These are phyloP conservation scores for Pempheris klunzingeri DNA, from an alignment of 2,797 vertebrate species.

Conservation along the genomic window DNA sequence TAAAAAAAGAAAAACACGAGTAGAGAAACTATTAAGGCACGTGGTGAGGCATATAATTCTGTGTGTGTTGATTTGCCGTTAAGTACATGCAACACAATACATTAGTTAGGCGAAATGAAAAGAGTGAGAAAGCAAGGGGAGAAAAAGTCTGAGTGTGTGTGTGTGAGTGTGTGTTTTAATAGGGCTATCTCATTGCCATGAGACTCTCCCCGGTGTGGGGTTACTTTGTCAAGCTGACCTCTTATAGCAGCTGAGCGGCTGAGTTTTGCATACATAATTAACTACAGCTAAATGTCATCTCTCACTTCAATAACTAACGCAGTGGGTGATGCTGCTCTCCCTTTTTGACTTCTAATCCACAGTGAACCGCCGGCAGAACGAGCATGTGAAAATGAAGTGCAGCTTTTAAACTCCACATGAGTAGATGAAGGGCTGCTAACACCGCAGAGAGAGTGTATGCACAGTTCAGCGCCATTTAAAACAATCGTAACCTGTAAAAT, in stretches of 20 bases:
- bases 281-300: slow-evolving; percentile 85
- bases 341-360: slow-evolving; percentile 77
- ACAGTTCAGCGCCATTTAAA: slow-evolving; percentile 60
- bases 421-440: slow-evolving; percentile 52
- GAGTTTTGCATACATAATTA: slow-evolving; percentile 88
- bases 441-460: slow-evolving; percentile 22
- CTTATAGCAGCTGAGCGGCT: slow-evolving; percentile 76
- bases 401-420: slow-evolving; percentile 68
- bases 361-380: slow-evolving; percentile 61
- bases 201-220: slow-evolving; percentile 79
- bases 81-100: slow-evolving; percentile 31
- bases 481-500: slow-evolving; percentile 42
- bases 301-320: slow-evolving; percentile 80
- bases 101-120: slow-evolving; percentile 50
- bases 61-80: slow-evolving; percentile 37
- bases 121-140: slow-evolving; percentile 50
- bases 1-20: slow-evolving; percentile 22
- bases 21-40: slow-evolving; percentile 14
- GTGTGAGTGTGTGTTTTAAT: slow-evolving; percentile 72
- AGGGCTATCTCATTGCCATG: slow-evolving; percentile 71
- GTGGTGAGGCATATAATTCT: slow-evolving; percentile 18
- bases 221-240: slow-evolving; percentile 85
- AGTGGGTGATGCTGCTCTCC: slow-evolving; percentile 78
- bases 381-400: slow-evolving; percentile 69
- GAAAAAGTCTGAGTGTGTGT: slow-evolving; percentile 36